Evolutionary conservation across 2,113 vertebrate genomes (phyloP).

Genomic region (Alectura lathami): DNA sequence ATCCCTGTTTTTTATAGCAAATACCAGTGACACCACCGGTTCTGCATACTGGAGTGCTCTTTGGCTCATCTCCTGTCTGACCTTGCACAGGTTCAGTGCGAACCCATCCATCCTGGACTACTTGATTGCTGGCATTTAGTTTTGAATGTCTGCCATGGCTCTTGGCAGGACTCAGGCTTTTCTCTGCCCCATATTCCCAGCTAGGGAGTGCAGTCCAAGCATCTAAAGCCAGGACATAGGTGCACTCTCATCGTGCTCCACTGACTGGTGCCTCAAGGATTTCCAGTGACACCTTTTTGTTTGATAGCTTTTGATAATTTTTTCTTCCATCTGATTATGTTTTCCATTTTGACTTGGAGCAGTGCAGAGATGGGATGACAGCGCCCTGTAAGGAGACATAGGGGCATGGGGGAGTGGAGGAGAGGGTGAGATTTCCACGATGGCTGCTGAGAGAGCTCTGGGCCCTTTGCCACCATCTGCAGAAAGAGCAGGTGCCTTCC

Average conservation of each 20-base stretch:
- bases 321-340: not conserved
- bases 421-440: not conserved
- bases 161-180: not conserved
- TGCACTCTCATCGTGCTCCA: not conserved
- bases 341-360: not conserved
- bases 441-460: not conserved
- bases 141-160: not conserved
- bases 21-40: not conserved
- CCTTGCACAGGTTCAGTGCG: not conserved
- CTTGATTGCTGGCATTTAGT: not conserved
- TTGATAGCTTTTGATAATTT: not conserved
- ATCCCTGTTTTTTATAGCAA: not conserved
- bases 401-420: too few relatives aligned
- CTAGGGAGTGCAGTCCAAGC: not conserved
- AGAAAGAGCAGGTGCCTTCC: not conserved
- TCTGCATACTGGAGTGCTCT: rapidly evolving
- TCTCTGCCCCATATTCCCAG: rapidly evolving
- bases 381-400: not conserved
- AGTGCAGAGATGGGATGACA: not conserved
- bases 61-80: not conserved
- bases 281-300: not conserved
- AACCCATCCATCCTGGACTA: not conserved
- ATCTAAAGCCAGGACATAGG: not conserved
- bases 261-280: not conserved
- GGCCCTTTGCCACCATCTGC: rapidly evolving